These are phyloP conservation scores for Poecilia gillii DNA, from an alignment of 2,797 vertebrate species.

Conservation along the genomic window DNA sequence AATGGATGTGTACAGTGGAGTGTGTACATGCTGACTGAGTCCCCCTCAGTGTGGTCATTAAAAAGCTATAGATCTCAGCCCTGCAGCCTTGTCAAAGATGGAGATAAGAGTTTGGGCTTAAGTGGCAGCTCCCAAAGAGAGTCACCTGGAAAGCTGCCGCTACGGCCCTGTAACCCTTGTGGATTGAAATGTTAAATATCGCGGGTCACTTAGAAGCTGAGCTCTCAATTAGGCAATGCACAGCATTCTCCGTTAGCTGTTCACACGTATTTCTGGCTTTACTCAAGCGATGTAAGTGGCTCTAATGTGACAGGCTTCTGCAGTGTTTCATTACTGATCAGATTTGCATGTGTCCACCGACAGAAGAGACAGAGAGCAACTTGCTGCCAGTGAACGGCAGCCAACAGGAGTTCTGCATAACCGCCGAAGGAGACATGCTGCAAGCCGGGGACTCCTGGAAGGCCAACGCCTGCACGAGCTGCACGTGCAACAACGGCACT, in stretches of 20 bases:
- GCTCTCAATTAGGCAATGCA: neutral
- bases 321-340: conserved; percentile 5
- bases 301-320: conserved; percentile 8
- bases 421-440: conserved; percentile 80
- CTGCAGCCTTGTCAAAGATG: conserved; percentile 29
- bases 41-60: conserved; percentile 30
- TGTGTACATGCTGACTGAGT: conserved; percentile 26
- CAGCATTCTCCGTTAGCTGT: neutral
- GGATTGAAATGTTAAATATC: conserved; percentile 36
- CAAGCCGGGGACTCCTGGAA: conserved; percentile 84
- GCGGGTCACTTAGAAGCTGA: conserved; percentile 6
- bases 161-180: conserved; percentile 20
- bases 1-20: conserved; percentile 62
- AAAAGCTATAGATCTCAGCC: conserved; percentile 41
- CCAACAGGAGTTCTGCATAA: conserved; percentile 82
- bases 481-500: conserved; percentile 83
- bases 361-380: conserved; percentile 75
- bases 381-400: conserved; percentile 78
- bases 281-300: conserved; percentile 1
- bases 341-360: conserved; percentile 15
- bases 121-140: conserved; percentile 46
- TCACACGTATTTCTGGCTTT: neutral
- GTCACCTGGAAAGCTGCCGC: conserved; percentile 33
- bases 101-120: conserved; percentile 38
- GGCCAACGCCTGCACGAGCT: conserved; percentile 86